These are phyloP conservation scores for Cecropterus lyciades DNA, from an alignment of 1,140 invertebrate species.

Conservation along the genomic window DNA sequence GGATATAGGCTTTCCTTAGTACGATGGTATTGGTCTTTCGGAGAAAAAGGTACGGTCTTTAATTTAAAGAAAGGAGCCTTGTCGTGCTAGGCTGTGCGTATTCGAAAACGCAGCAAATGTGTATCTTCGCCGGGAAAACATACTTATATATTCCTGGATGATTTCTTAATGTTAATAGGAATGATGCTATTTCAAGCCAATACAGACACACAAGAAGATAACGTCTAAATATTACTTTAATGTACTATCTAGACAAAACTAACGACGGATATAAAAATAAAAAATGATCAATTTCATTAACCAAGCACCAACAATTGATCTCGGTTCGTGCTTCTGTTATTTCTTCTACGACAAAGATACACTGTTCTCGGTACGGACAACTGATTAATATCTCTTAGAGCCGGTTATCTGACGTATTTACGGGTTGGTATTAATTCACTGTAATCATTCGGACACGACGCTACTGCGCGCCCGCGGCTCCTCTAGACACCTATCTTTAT, in stretches of 20 bases:
- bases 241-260: neutral
- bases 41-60: no score
- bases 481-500: constrained; percentile 45
- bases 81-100: no score
- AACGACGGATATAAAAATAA: constrained; percentile 13
- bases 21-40: no score
- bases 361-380: constrained; percentile 11
- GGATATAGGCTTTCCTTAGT: no score
- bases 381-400: constrained; percentile 34
- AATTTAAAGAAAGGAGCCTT: no score
- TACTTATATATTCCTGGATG: no score
- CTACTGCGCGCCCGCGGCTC: constrained; percentile 37
- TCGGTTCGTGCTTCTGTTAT: constrained; percentile 32
- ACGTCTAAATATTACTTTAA: no score
- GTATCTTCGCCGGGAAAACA: no score
- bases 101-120: no score
- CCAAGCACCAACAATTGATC: constrained; percentile 22
- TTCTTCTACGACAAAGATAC: constrained; percentile 25
- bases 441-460: constrained; percentile 52
- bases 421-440: constrained; percentile 51
- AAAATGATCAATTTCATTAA: constrained; percentile 12
- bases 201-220: no score
- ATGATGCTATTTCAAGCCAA: no score
- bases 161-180: no score
- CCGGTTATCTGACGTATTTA: constrained; percentile 53